Percentiles rank a stretch among this genome's conserved stretches.
These are phyloP conservation scores for Limnephilus rhombicus DNA, from an alignment of 2,888 invertebrate species.

Conservation along the genomic window DNA sequence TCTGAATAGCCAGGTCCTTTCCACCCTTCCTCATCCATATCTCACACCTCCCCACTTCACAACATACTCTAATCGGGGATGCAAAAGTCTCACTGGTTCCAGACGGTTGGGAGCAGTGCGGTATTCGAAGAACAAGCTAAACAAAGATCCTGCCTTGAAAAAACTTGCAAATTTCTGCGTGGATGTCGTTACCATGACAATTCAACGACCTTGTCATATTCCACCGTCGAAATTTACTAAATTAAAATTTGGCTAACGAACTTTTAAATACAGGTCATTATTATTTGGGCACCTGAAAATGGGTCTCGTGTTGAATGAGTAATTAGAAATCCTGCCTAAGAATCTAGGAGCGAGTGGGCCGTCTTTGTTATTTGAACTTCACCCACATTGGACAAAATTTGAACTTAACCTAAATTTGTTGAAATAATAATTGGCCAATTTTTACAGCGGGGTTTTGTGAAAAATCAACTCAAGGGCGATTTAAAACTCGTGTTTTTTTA, in stretches of 20 bases:
- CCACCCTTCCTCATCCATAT: no score
- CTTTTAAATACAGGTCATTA: background rate
- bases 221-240: background rate
- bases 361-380: background rate
- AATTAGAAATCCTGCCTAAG: background rate
- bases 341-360: background rate
- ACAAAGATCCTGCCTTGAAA: background rate
- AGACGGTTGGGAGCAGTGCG: no score
- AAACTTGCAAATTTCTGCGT: background rate
- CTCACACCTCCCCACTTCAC: no score
- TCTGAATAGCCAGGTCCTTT: no score
- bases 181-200: background rate
- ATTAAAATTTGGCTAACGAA: slow-evolving; percentile 1
- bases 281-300: background rate
- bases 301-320: background rate
- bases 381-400: background rate
- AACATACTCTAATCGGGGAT: no score
- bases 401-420: background rate
- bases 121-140: background rate
- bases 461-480: background rate
- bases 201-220: background rate
- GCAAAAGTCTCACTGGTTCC: no score
- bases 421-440: background rate
- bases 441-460: background rate
- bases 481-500: background rate